phyloP scores from a whole-genome alignment of 1,140 invertebrate genomes.

The Cydia fagiglandana region DNA sequence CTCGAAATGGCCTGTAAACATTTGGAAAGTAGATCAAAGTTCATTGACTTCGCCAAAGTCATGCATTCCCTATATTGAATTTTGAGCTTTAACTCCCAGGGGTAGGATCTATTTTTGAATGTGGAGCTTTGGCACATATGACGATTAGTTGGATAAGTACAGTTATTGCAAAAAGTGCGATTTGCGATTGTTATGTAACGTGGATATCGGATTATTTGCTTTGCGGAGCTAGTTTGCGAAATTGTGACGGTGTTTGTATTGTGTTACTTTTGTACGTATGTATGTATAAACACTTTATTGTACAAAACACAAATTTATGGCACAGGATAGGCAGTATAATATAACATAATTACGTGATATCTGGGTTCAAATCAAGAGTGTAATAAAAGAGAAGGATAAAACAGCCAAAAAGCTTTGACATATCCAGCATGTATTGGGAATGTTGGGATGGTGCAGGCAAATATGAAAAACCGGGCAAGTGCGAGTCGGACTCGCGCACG shows the following conservation, averaged over 20 bases:
- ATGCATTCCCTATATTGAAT: background rate
- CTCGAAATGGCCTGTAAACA: background rate
- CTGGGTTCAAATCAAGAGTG: too few species aligned
- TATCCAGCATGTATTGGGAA: too few species aligned
- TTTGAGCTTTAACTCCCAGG: background rate
- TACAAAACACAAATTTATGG: too few species aligned
- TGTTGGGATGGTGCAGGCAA: too few species aligned
- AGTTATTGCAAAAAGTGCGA: constrained; percentile 6
- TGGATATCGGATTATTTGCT: background rate
- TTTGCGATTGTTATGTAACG: constrained; percentile 9
- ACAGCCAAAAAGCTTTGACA: too few species aligned
- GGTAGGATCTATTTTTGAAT: background rate
- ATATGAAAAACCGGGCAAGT: too few species aligned
- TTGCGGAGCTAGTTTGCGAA: background rate
- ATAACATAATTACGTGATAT: too few species aligned
- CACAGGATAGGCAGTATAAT: too few species aligned
- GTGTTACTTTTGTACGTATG: background rate
- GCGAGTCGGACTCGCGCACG: too few species aligned
- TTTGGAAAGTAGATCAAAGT: constrained; percentile 16
- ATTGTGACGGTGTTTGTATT: background rate
- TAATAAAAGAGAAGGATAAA: too few species aligned
- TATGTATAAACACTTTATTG: background rate
- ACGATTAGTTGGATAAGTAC: background rate
- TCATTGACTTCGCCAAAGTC: constrained; percentile 1
- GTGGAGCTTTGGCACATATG: background rate